Conservation (phyloP, 1,140 invertebrate species). For the Maniola jurtina region DNA sequence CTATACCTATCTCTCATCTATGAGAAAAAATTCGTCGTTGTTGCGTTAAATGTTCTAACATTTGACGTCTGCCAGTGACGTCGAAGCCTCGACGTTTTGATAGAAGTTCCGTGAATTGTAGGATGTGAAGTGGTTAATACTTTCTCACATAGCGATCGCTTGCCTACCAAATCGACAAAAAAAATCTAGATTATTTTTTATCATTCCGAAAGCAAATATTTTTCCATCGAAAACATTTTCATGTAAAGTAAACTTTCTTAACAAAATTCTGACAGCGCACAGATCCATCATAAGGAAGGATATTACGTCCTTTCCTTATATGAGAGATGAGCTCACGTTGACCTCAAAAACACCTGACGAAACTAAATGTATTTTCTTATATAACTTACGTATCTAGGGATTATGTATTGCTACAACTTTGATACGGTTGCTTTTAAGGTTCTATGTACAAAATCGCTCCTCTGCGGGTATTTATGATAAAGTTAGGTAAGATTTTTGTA, state of each 20-base stretch:
- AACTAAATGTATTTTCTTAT: constrained; percentile 19
- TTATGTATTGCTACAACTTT: constrained; percentile 9
- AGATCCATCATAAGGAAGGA: constrained; percentile 23
- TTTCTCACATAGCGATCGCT: too few species aligned
- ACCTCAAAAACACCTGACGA: constrained; percentile 23
- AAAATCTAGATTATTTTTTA: background rate
- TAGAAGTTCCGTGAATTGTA: too few species aligned
- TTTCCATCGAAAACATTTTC: constrained; percentile 11
- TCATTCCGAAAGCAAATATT: background rate
- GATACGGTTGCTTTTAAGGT: background rate
- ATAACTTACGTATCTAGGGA: constrained; percentile 8
- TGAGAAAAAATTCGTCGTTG: too few species aligned
- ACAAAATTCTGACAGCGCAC: constrained; percentile 17
- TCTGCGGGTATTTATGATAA: background rate
- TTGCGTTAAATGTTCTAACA: too few species aligned
- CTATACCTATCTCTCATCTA: too few species aligned
- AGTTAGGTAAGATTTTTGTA: background rate
- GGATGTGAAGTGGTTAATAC: too few species aligned
- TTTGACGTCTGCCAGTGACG: too few species aligned
- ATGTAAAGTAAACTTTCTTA: constrained; percentile 19
- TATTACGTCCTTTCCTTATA: constrained; percentile 17
- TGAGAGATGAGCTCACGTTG: constrained; percentile 19
- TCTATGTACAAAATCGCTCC: background rate
- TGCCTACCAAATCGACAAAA: background rate
- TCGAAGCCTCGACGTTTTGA: too few species aligned